Evolutionary conservation across 2,888 invertebrate species (phyloP), one percentile per base, ranked within the genome.

Genomic region (Thecophora atra): DNA sequence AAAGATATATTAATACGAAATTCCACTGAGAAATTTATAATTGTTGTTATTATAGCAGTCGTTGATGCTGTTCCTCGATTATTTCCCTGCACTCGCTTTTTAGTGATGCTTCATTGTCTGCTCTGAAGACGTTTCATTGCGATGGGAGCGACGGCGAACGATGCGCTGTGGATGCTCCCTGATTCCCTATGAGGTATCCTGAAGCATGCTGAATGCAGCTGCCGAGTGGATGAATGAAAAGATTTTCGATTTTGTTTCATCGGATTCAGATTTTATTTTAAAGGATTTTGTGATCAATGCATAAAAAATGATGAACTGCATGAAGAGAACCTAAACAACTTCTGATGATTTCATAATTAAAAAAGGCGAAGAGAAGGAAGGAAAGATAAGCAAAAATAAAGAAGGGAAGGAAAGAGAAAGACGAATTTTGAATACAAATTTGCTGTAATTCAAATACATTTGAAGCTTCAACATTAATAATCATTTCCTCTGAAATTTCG

Each of bases 371-470:
- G 1, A 5, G 1, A 47, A 47, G 47, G n/a, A 47, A 5, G n/a
- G 0, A 17, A n/a, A 11, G n/a, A 5, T 47, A 4, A 47, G n/a
- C 44, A 44, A 13, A 44, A 44, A 11, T 44, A 44, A 44, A 47
- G 47, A 17, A 47, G 47, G 47, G n/a, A 5, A 47, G 37, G 37
- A 11, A 37, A 37, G 37, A 0, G 37, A 37, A 37, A 19, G 19
- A 37, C 11, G 19, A 13, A 24, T n/a, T 47, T 66, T 30, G 19
- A 6, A 66, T 52, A 26, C 26, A 51, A 30, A 51, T 24, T 28
- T 19, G 51, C 28, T 65, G 51, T 28, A 26, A 66, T 66, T 52
- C n/a, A 52, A 66, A 47, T 28, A 66, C n/a, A 28, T 51, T 26
- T 26, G 8, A 17, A 47, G 42, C 19, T n/a, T 26, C 30, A 26